Conservation (phyloP, 2,888 invertebrate genomes). For the Cinara cedri region DNA sequence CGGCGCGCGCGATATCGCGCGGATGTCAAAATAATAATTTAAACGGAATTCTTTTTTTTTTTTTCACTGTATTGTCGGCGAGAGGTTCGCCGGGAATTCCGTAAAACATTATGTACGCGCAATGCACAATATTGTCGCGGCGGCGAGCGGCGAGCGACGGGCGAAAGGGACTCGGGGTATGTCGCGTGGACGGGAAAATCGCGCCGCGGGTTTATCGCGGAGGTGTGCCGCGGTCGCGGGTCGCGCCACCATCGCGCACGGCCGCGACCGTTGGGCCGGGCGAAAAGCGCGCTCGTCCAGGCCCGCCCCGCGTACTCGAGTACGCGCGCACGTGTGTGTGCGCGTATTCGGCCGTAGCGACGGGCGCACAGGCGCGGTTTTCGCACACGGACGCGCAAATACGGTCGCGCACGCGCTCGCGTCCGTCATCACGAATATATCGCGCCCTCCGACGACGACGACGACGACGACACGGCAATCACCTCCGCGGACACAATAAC, state of each 20-base stretch:
- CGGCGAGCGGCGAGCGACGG: too few relatives aligned
- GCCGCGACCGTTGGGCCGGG: slow-evolving; percentile 22
- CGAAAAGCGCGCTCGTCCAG: slow-evolving; percentile 27
- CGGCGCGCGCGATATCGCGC: too few relatives aligned
- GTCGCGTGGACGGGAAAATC: too few relatives aligned
- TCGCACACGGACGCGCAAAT: not conserved
- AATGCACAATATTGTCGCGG: too few relatives aligned
- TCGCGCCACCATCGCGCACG: not conserved
- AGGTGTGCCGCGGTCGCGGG: not conserved
- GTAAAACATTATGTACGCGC: too few relatives aligned
- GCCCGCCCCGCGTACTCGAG: not conserved
- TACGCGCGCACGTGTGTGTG: not conserved
- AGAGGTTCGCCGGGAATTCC: too few relatives aligned
- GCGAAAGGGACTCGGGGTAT: too few relatives aligned
- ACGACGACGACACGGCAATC: not conserved
- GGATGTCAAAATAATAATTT: too few relatives aligned
- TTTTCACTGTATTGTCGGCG: too few relatives aligned
- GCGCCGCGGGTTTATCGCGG: too few relatives aligned
- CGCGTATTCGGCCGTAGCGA: not conserved
- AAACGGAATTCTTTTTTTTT: too few relatives aligned
- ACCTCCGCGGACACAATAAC: slow-evolving; percentile 26
- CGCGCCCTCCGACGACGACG: slow-evolving; percentile 8
- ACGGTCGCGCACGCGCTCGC: not conserved
- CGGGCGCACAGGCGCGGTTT: not conserved
- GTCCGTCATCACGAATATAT: not conserved